A percentile compares a stretch with the other conserved stretches of the same genome.
phyloP scores from a whole-genome alignment of 2,113 vertebrate genomes.

The Cervus canadensis region DNA sequence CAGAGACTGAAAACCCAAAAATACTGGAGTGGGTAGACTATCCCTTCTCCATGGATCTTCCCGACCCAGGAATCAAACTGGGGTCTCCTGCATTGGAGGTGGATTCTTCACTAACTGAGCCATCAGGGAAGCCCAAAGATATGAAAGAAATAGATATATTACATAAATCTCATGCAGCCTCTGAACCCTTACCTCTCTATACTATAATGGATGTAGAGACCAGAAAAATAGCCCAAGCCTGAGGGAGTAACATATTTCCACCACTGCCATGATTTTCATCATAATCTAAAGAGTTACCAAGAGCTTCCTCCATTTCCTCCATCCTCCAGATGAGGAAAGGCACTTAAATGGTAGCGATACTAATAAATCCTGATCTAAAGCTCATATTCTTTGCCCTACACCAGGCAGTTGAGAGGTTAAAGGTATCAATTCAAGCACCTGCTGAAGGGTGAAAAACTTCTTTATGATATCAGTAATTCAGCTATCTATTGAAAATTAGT shows the following conservation, averaged over 20 bases:
- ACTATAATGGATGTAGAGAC: neutral
- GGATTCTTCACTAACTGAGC: neutral
- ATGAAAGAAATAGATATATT: neutral
- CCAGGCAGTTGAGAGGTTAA: neutral
- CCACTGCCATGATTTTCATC: neutral
- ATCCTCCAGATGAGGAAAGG: neutral
- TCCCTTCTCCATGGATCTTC: neutral
- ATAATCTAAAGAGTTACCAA: neutral
- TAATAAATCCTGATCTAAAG: neutral
- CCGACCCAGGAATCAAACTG: neutral
- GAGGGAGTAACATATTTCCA: neutral
- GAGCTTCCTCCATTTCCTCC: neutral
- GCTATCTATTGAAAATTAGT: neutral
- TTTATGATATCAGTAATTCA: conserved; percentile 6
- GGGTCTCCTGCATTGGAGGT: neutral
- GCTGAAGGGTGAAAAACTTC: neutral
- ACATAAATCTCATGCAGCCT: neutral
- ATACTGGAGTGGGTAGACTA: neutral
- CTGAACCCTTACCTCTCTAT: neutral
- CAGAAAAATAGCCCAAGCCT: neutral
- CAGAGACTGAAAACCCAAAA: neutral
- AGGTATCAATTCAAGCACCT: neutral
- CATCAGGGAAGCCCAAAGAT: neutral
- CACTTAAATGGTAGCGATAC: neutral
- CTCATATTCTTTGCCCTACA: neutral